These are phyloP conservation scores for Naso thynnoides DNA, from an alignment of 2,797 vertebrate species.

Conservation along the genomic window DNA sequence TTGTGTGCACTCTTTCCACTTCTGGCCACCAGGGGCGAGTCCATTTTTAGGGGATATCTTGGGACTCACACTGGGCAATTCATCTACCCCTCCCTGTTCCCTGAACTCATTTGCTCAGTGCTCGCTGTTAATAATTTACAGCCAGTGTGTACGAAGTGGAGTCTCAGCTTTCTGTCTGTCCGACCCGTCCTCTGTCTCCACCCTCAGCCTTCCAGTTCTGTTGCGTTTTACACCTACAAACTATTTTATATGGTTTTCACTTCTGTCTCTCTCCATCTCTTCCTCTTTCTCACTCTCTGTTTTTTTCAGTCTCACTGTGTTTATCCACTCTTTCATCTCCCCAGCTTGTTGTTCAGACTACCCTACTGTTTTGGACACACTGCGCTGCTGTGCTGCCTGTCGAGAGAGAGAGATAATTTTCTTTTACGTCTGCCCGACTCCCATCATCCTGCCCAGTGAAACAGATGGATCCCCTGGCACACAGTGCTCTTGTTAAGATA, in stretches of 20 bases:
- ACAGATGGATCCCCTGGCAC: conserved; percentile 58
- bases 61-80: conserved; percentile 47
- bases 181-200: conserved; percentile 48
- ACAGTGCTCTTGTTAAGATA: conserved; percentile 42
- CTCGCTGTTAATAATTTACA: conserved; percentile 75
- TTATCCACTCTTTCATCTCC: conserved; percentile 31
- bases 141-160: conserved; percentile 53
- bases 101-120: conserved; percentile 73
- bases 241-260: conserved; percentile 48
- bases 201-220: conserved; percentile 38
- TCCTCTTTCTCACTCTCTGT: conserved; percentile 30
- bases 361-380: conserved; percentile 31
- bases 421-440: conserved; percentile 31
- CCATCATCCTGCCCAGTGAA: conserved; percentile 48
- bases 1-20: conserved; percentile 26
- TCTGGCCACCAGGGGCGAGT: conserved; percentile 26
- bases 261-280: conserved; percentile 25
- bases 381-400: conserved; percentile 6
- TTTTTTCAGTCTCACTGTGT: conserved; percentile 38
- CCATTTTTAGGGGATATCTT: conserved; percentile 67
- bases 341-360: conserved; percentile 29
- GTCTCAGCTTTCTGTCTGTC: conserved; percentile 58
- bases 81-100: conserved; percentile 56
- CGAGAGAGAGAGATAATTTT: conserved; percentile 30
- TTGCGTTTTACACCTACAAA: conserved; percentile 23